Evolutionary conservation across 2,888 invertebrate genomes (phyloP).

Genomic region (Drosophila neonasuta): DNA sequence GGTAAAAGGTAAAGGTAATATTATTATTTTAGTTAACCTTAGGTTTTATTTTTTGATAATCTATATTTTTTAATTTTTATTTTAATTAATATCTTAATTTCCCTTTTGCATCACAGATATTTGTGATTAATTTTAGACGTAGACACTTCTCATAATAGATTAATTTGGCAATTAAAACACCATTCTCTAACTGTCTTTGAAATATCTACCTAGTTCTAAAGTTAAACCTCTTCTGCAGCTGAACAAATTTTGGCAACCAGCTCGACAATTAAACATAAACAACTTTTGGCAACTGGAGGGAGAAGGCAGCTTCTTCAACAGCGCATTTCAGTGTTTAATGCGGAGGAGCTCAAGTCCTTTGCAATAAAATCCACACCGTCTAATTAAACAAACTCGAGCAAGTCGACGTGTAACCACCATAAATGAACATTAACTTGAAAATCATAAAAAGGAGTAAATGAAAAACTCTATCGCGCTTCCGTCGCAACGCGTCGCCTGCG

Average conservation of each 20-base stretch:
- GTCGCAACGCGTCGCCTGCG: slow-evolving; percentile 22
- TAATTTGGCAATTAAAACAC: not conserved
- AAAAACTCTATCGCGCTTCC: slow-evolving; percentile 39
- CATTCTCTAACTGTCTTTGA: too few species aligned
- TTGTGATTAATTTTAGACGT: not conserved
- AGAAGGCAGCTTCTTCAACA: slow-evolving; percentile 12
- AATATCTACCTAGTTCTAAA: not conserved
- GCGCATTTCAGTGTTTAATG: not conserved
- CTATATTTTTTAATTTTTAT: too few species aligned
- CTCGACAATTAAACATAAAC: slow-evolving; percentile 58
- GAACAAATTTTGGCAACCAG: slow-evolving; percentile 43
- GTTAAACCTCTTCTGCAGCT: slow-evolving; percentile 11
- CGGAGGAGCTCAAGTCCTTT: slow-evolving; percentile 37
- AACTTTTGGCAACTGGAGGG: slow-evolving; percentile 31
- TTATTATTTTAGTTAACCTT: too few species aligned
- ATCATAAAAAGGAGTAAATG: slow-evolving; percentile 70
- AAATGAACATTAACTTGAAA: slow-evolving; percentile 79
- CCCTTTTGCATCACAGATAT: too few species aligned
- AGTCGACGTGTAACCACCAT: slow-evolving; percentile 77
- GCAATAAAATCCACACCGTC: slow-evolving; percentile 72
- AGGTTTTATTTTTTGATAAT: too few species aligned
- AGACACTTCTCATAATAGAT: slow-evolving; percentile 4
- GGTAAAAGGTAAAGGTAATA: too few species aligned
- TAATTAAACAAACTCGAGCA: slow-evolving; percentile 75
- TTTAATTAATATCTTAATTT: too few species aligned